Evolutionary conservation across 2,888 invertebrate genomes (phyloP).

Genomic region (Laothoe populi): DNA sequence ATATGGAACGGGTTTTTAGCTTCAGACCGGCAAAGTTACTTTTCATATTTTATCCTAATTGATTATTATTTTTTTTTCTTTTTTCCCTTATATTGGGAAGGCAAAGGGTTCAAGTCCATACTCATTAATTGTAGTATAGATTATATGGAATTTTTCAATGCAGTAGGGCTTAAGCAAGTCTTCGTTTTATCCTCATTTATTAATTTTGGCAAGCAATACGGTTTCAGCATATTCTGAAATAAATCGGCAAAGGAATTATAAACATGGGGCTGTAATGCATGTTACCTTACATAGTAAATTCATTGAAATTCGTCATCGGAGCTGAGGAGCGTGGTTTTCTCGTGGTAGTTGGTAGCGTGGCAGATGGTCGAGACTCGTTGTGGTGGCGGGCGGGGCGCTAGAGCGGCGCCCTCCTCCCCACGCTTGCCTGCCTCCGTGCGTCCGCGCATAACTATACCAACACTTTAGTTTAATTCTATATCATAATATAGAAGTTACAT

Average conservation of each 20-base stretch:
- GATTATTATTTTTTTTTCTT: too few species aligned
- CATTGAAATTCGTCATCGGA: constrained; percentile 98
- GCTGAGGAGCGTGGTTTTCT: constrained; percentile 97
- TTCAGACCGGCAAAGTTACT: too few species aligned
- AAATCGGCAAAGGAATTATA: constrained; percentile 13
- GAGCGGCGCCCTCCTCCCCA: constrained; percentile 75
- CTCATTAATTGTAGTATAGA: too few species aligned
- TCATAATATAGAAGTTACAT: too few species aligned
- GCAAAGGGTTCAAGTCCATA: too few species aligned
- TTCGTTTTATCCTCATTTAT: constrained; percentile 3
- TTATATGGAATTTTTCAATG: too few species aligned
- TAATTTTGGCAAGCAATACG: constrained; percentile 10
- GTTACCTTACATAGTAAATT: constrained; percentile 40
- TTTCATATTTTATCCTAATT: too few species aligned
- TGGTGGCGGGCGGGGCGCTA: constrained; percentile 86
- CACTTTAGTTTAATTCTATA: background rate
- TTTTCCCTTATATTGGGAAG: too few species aligned
- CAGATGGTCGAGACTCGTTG: constrained; percentile 92
- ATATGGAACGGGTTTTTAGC: too few species aligned
- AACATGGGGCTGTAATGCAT: constrained; percentile 22
- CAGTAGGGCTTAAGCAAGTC: background rate
- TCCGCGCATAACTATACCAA: constrained; percentile 71
- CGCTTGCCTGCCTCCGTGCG: constrained; percentile 62
- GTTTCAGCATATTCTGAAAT: constrained; percentile 5
- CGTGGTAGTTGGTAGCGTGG: constrained; percentile 92